phyloP scores from a whole-genome alignment of 2,797 vertebrate genomes.

The Trachurus trachurus region DNA sequence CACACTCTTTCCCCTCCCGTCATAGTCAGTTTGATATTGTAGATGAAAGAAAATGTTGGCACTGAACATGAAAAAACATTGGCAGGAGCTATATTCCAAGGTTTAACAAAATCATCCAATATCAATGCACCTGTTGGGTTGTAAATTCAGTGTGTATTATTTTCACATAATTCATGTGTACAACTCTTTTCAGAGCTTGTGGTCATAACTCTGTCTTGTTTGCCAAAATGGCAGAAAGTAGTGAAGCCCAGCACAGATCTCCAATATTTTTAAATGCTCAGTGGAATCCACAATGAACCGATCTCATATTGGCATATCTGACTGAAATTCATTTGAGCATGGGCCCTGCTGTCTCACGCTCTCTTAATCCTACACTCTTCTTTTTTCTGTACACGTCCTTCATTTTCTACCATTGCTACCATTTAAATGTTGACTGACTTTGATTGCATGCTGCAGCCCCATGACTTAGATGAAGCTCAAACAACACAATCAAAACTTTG shows the following conservation, averaged over 20 bases:
- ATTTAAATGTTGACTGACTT: slow-evolving; percentile 58
- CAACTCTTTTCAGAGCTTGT: slow-evolving; percentile 8
- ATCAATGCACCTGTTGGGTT: neutral
- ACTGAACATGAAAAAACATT: neutral
- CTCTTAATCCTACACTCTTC: neutral
- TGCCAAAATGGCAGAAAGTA: neutral
- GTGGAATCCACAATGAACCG: slow-evolving; percentile 15
- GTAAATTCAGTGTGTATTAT: neutral
- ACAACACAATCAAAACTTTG: slow-evolving; percentile 60
- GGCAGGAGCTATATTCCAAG: neutral
- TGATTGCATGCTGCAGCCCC: slow-evolving; percentile 61
- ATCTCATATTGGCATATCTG: slow-evolving; percentile 16
- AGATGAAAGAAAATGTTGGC: neutral
- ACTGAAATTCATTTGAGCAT: slow-evolving; percentile 16
- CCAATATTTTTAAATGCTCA: slow-evolving; percentile 30
- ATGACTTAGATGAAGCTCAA: slow-evolving; percentile 59
- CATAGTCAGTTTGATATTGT: neutral
- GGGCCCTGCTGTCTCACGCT: neutral
- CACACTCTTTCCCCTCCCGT: no score
- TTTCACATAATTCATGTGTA: neutral
- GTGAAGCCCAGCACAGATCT: slow-evolving; percentile 18
- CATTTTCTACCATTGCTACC: neutral
- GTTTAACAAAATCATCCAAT: neutral
- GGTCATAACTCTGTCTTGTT: neutral
- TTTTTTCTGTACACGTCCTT: neutral